These are phyloP conservation scores for Galaxias olidus DNA, from an alignment of 2,797 vertebrate genomes.

Conservation along the genomic window DNA sequence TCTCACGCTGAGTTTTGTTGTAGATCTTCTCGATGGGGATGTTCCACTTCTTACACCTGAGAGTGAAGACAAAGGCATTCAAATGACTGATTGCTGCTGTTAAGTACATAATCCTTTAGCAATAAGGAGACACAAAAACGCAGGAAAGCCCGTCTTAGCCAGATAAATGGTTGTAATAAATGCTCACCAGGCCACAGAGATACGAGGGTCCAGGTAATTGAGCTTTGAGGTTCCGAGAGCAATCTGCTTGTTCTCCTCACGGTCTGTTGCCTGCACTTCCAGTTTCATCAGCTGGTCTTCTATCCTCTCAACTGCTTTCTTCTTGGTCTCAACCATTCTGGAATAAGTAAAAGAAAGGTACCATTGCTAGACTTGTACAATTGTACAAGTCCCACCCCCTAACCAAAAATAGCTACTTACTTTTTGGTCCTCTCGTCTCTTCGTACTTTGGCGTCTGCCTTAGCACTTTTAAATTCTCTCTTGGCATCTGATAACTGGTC, in stretches of 20 bases:
- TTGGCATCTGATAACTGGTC: constrained; percentile 91
- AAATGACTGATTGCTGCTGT: neutral
- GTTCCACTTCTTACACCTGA: constrained; percentile 94
- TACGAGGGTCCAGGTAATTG: constrained; percentile 96
- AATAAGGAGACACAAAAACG: neutral
- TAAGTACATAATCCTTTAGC: neutral
- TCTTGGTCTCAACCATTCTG: constrained; percentile 91
- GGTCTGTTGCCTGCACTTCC: constrained; percentile 95
- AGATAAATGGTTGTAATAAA: neutral
- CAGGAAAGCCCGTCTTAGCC: neutral
- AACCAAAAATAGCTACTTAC: constrained; percentile 75
- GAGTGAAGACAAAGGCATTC: too few relatives aligned
- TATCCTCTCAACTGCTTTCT: constrained; percentile 91
- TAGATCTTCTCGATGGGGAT: constrained; percentile 96
- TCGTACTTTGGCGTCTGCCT: constrained; percentile 95
- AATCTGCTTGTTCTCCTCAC: constrained; percentile 97
- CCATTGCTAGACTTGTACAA: neutral
- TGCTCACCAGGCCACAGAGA: constrained; percentile 93
- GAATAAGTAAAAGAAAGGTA: too few relatives aligned
- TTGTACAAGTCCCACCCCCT: neutral
- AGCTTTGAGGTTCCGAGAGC: constrained; percentile 97
- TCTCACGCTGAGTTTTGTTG: constrained; percentile 98
- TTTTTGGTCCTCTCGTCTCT: constrained; percentile 95
- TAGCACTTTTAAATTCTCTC: constrained; percentile 94
- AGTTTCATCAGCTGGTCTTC: constrained; percentile 97